These are phyloP conservation scores for Actinia tenebrosa DNA, from an alignment of 64 coral and sea anemone species.

Conservation along the genomic window DNA sequence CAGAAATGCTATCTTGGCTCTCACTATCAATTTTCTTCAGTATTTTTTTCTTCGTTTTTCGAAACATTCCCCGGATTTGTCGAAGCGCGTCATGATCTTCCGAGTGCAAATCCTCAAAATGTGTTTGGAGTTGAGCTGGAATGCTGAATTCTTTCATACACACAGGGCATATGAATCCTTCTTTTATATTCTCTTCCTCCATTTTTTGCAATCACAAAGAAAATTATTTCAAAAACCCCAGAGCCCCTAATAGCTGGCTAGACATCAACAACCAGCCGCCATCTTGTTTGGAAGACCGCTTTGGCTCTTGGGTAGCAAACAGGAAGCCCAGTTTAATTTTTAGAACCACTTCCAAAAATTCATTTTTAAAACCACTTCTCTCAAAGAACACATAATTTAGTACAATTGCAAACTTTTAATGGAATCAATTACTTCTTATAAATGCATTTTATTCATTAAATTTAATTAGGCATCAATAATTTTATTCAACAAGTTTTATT, in stretches of 20 bases:
- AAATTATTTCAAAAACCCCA: conserved; percentile 4
- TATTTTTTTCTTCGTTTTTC: conserved; percentile 91
- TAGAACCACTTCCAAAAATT: too few species aligned
- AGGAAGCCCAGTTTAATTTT: neutral
- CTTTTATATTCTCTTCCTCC: conserved; percentile 78
- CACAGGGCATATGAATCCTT: conserved; percentile 88
- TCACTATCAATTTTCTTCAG: conserved; percentile 60
- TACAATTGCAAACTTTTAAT: too few species aligned
- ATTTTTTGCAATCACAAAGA: conserved; percentile 18
- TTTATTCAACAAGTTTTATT: too few species aligned
- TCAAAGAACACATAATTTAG: too few species aligned
- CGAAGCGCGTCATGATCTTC: conserved; percentile 87
- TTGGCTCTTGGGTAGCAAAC: neutral
- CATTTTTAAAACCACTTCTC: too few species aligned
- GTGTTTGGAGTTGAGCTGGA: conserved; percentile 58
- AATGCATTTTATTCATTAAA: too few species aligned
- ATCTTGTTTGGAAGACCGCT: neutral
- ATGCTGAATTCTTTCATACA: conserved; percentile 81
- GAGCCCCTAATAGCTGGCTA: neutral
- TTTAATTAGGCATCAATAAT: too few species aligned
- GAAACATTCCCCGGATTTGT: conserved; percentile 83
- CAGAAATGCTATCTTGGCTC: conserved; percentile 25
- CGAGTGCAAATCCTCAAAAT: conserved; percentile 88
- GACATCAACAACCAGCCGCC: neutral
- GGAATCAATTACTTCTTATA: too few species aligned